phyloP scores from a whole-genome alignment of 2,797 vertebrate genomes.

The Sparus aurata region DNA sequence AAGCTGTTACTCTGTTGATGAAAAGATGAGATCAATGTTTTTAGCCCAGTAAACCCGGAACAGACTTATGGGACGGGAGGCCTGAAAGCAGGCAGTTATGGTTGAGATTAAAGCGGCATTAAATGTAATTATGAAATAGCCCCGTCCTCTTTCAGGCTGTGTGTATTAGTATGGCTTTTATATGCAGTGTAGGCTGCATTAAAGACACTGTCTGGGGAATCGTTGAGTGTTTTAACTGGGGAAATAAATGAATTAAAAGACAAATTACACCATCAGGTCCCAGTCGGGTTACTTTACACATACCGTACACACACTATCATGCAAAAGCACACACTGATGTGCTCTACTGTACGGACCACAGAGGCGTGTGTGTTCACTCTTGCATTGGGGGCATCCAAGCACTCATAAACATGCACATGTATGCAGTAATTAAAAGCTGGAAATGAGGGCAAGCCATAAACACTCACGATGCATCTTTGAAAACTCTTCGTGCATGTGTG shows the following conservation, averaged over 20 bases:
- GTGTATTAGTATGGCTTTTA: conserved; percentile 27
- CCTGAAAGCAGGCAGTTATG: conserved; percentile 27
- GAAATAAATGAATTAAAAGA: conserved; percentile 61
- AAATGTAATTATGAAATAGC: conserved; percentile 56
- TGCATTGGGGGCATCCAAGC: conserved; percentile 1
- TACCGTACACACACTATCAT: conserved; percentile 1
- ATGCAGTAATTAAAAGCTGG: conserved; percentile 26
- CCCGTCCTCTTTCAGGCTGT: conserved; percentile 18
- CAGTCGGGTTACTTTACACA: conserved; percentile 30
- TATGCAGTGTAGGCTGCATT: conserved; percentile 32
- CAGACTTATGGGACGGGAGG: conserved; percentile 16
- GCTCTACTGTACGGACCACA: too few relatives aligned
- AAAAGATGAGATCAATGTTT: conserved; percentile 19
- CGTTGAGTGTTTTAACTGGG: conserved; percentile 46
- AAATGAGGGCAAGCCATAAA: conserved; percentile 11
- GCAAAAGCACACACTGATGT: not conserved
- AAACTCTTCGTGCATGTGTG: too few relatives aligned
- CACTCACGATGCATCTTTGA: not conserved
- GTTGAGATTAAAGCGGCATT: conserved; percentile 58
- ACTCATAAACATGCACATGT: conserved; percentile 39
- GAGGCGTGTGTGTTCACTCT: not conserved
- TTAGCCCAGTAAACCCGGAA: conserved; percentile 3
- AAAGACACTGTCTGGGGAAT: conserved; percentile 35
- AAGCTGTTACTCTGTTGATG: conserved; percentile 23
- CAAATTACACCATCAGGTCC: conserved; percentile 38